phyloP scores from a whole-genome alignment of 2,888 invertebrate genomes.

The Yponomeuta cagnagella region DNA sequence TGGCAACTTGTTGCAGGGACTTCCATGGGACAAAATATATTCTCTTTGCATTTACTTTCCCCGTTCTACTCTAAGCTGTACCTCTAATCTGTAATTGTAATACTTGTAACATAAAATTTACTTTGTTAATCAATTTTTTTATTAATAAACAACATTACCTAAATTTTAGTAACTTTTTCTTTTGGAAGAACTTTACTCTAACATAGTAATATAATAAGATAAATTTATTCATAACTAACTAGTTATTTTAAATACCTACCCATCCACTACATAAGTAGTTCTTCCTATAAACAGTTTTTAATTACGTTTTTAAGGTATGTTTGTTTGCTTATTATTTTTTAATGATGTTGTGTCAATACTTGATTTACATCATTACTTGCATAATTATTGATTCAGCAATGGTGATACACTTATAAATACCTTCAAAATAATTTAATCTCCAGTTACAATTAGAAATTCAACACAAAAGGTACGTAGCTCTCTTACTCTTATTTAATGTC shows the following conservation, averaged over 20 bases:
- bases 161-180: neutral
- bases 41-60: neutral
- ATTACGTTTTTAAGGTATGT: too few relatives aligned
- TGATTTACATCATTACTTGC: neutral
- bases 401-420: neutral
- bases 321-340: neutral
- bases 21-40: conserved; percentile 38
- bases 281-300: too few relatives aligned
- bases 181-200: neutral
- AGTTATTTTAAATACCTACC: too few relatives aligned
- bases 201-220: too few relatives aligned
- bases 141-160: conserved; percentile 15
- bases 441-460: neutral
- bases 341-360: neutral
- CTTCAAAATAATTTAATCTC: neutral
- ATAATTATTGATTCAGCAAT: neutral
- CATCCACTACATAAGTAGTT: too few relatives aligned
- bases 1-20: conserved; percentile 70
- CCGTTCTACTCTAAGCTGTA: neutral
- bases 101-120: neutral
- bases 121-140: conserved; percentile 12
- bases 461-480: neutral
- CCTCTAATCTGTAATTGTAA: neutral
- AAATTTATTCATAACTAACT: too few relatives aligned
- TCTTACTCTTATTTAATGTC: neutral